These are phyloP conservation scores for Campaea margaritaria DNA, from an alignment of 2,888 invertebrate genomes.

Conservation along the genomic window DNA sequence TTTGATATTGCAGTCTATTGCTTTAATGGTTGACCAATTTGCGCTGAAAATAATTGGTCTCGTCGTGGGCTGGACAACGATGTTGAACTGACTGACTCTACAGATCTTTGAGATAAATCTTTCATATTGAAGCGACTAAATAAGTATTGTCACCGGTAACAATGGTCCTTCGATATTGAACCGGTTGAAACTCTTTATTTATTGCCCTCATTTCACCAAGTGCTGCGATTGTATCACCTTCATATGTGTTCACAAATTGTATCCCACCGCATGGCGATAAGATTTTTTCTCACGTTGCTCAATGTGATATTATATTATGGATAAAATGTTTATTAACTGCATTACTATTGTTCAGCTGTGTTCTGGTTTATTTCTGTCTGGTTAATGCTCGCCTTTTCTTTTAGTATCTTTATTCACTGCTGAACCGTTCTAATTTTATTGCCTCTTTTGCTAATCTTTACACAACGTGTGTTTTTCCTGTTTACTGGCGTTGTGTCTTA, in stretches of 20 bases:
- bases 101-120: no score
- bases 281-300: constrained; percentile 56
- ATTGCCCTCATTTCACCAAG: constrained; percentile 38
- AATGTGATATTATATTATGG: constrained; percentile 48
- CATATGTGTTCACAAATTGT: constrained; percentile 35
- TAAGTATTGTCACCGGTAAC: constrained; percentile 2
- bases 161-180: constrained; percentile 2
- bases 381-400: neutral
- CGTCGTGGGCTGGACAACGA: constrained; percentile 43
- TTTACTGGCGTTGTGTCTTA: no score
- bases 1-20: constrained; percentile 23
- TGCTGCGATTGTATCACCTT: constrained; percentile 29
- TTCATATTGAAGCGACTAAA: neutral
- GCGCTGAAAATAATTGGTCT: constrained; percentile 46
- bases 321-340: constrained; percentile 32
- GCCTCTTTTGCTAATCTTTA: no score
- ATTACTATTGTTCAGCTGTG: constrained; percentile 10
- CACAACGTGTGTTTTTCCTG: no score
- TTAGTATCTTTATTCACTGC: neutral
- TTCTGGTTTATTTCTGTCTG: constrained; percentile 8
- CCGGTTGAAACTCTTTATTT: constrained; percentile 21
- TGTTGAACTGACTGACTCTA: constrained; percentile 37
- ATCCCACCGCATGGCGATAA: constrained; percentile 44
- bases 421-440: no score
- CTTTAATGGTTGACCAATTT: constrained; percentile 20